Evolutionary conservation across 2,113 vertebrate species (phyloP), one percentile per base, ranked within the genome.

Genomic region (Mellivora capensis): DNA sequence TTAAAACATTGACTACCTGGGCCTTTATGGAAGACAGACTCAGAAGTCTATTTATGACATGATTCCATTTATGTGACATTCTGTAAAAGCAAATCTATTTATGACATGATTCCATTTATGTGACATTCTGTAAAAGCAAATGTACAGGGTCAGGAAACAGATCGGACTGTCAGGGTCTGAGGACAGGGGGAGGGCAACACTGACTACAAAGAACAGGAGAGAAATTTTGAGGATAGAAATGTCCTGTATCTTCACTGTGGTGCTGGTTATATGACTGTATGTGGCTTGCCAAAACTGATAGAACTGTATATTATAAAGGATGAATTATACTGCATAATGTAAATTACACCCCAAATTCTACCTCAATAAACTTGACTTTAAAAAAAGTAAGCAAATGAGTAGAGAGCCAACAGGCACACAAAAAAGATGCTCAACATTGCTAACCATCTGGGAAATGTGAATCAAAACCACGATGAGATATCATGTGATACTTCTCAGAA

Each of bases 281-380:
- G 23, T 9, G 62, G 62, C 54, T 47, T 88, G 21, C 64, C 57
- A 34, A 88, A 94, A 57, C 37, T 72, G 47, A 82, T 0, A 67
- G 37, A 72, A 59, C 3, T 57, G 2, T 39, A 47, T 17, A 52
- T 77, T 81, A 81, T 34, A 88, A 94, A 83, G 67, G 49, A 27
- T 77, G 25, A 64, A 31, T 91, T 81, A 90, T 61, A 76, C 6
- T 29, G 11, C 20, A 52, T 76, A 76, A 76, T 27, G 49, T 64
- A 95, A 84, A 74, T 42, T 89, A 81, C 15, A 83, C 49, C 64
- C n/a, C 47, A 79, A 80, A 37, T 90, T 76, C 64, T 17, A 96
- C 3, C 54, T 91, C 47, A 69, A 90, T 90, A 95, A 91, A 95
- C 18, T 21, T 74, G 39, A 81, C 57, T 94, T 86, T 12, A 76